Evolutionary conservation across 2,797 vertebrate species (phyloP).

Genomic region (Spinus pinus): DNA sequence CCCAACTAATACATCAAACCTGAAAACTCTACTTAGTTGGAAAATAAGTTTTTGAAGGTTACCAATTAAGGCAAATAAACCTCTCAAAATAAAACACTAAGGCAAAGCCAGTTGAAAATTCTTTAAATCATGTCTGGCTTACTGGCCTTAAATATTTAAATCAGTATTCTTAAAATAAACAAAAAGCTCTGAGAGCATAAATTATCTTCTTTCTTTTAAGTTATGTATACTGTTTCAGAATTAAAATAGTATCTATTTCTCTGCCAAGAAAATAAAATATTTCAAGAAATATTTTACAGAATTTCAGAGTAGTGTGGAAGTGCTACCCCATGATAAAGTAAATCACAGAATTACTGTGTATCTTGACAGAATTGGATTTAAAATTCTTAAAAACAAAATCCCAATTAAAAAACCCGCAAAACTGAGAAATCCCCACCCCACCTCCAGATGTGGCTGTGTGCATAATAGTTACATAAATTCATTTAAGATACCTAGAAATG

Average conservation of each 20-base stretch:
- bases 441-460: neutral
- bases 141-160: neutral
- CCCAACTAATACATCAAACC: neutral
- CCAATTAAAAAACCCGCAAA: accelerated
- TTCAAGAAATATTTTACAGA: neutral
- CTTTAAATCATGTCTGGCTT: neutral
- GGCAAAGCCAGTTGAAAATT: neutral
- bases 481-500: neutral
- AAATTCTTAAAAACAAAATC: neutral
- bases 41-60: neutral
- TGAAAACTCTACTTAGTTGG: neutral
- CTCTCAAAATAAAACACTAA: neutral
- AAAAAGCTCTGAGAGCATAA: neutral
- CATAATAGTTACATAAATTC: neutral
- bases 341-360: neutral
- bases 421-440: neutral
- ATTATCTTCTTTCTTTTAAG: neutral
- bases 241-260: neutral
- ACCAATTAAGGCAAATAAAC: neutral
- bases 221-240: neutral
- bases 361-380: neutral
- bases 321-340: neutral
- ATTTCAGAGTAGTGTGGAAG: neutral
- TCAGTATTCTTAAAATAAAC: neutral
- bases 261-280: neutral